phyloP scores from a whole-genome alignment of 2,797 vertebrate genomes.

The Otus scops region DNA sequence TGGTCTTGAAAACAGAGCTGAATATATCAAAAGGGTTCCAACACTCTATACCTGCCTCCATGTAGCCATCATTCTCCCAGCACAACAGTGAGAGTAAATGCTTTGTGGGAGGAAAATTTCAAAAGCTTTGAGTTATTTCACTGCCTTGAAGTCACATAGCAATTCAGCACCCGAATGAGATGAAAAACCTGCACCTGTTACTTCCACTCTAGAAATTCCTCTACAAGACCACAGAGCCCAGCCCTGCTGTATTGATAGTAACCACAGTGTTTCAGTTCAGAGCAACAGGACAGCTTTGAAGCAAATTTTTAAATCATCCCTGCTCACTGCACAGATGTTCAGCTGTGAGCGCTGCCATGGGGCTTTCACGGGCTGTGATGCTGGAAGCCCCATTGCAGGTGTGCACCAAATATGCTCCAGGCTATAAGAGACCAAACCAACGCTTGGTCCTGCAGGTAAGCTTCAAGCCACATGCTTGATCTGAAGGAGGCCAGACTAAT shows the following conservation, averaged over 20 bases:
- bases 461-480: neutral
- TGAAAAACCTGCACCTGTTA: neutral
- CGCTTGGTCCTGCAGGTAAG: neutral
- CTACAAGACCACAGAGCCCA: neutral
- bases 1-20: neutral
- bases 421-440: neutral
- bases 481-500: neutral
- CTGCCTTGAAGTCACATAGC: neutral
- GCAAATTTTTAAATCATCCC: neutral
- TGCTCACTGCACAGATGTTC: neutral
- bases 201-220: neutral
- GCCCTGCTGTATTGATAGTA: fast-evolving
- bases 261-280: too few species aligned
- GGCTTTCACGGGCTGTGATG: fast-evolving
- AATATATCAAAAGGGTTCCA: neutral
- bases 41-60: neutral
- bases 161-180: neutral
- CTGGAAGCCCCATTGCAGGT: neutral
- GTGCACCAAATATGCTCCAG: neutral
- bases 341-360: fast-evolving
- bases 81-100: fast-evolving
- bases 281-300: neutral
- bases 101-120: neutral
- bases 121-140: neutral
- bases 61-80: fast-evolving